Percentiles rank a stretch among this genome's conserved stretches.
Evolutionary conservation across 2,888 invertebrate genomes (phyloP).

Genomic region (Physocephala rufipes): DNA sequence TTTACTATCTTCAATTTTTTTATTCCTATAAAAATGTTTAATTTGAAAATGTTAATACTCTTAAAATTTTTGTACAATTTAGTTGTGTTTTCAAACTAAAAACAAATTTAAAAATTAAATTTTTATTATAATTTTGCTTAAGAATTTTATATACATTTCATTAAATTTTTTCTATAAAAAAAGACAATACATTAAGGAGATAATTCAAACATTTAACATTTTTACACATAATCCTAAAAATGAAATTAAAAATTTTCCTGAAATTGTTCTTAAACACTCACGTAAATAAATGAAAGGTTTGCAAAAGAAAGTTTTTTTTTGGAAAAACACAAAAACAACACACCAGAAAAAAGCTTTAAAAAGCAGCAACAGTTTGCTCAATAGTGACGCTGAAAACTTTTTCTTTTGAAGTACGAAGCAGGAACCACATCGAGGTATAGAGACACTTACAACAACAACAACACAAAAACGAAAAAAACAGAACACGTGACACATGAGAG

Average conservation of each 20-base stretch:
- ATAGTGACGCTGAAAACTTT: conserved; percentile 31
- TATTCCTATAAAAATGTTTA: too few relatives aligned
- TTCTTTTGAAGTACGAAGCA: conserved; percentile 20
- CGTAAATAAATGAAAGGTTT: background rate
- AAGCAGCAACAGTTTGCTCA: conserved; percentile 5
- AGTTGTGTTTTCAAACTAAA: background rate
- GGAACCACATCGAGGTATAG: conserved; percentile 28
- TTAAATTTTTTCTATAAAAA: background rate
- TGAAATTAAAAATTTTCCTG: conserved; percentile 17
- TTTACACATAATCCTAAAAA: conserved; percentile 23
- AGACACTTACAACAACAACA: conserved; percentile 34
- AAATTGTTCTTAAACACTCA: conserved; percentile 31
- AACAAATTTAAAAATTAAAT: background rate
- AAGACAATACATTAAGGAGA: conserved; percentile 47
- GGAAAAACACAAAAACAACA: too few relatives aligned
- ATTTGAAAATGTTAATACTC: too few relatives aligned
- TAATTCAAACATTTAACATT: conserved; percentile 43
- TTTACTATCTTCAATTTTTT: too few relatives aligned
- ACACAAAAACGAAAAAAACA: conserved; percentile 16
- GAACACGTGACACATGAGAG: conserved; percentile 8
- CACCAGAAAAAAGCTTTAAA: too few relatives aligned
- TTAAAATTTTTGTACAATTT: too few relatives aligned
- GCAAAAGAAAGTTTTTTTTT: too few relatives aligned
- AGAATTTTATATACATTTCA: background rate
- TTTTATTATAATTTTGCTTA: too few relatives aligned